A percentile compares a stretch with the other conserved stretches of the same genome.
These are phyloP conservation scores for Coptodon rendalli DNA, from an alignment of 2,113 vertebrate species.

Conservation along the genomic window DNA sequence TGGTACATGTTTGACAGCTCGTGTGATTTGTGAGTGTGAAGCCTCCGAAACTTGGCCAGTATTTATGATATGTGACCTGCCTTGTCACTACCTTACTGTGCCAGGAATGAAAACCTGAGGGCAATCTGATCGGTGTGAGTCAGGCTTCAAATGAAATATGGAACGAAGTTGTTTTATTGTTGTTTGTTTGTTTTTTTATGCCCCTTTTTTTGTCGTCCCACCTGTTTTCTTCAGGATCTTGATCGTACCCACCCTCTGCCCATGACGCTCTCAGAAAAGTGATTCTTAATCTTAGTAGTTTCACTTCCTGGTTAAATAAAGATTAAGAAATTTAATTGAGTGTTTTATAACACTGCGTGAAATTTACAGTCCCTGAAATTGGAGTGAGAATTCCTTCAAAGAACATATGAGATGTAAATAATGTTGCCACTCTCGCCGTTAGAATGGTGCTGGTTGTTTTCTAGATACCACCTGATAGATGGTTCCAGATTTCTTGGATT, in stretches of 20 bases:
- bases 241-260: background rate
- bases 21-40: background rate
- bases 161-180: background rate
- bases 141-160: background rate
- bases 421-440: background rate
- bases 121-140: background rate
- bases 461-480: background rate
- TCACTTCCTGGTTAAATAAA: background rate
- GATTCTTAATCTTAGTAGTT: background rate
- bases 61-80: background rate
- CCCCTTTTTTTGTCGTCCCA: background rate
- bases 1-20: background rate
- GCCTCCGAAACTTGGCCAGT: background rate
- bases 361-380: background rate
- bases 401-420: background rate
- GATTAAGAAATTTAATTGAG: background rate
- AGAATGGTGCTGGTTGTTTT: background rate
- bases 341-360: background rate
- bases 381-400: background rate
- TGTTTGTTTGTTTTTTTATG: background rate
- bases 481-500: background rate
- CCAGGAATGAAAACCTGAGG: background rate
- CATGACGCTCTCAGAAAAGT: background rate
- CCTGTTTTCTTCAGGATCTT: background rate
- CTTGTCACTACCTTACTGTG: background rate